These are phyloP conservation scores for Xanthorhoe designata DNA, from an alignment of 2,888 invertebrate genomes.

Conservation along the genomic window DNA sequence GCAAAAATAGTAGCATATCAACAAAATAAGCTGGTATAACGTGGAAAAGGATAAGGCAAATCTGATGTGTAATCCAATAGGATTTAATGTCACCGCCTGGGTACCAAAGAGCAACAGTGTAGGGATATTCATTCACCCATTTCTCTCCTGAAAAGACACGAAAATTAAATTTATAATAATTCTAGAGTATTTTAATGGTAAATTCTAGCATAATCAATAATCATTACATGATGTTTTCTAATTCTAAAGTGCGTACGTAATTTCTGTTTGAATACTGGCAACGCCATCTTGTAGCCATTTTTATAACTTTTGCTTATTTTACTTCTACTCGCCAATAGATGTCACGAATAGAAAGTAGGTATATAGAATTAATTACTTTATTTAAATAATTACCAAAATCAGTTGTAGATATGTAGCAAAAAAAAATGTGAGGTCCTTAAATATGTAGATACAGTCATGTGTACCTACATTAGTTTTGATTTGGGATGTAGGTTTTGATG, in stretches of 20 bases:
- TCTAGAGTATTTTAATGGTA: too few relatives aligned
- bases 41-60: slow-evolving; percentile 89
- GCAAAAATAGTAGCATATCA: slow-evolving; percentile 88
- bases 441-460: too few relatives aligned
- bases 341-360: not conserved
- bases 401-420: too few relatives aligned
- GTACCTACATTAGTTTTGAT: too few relatives aligned
- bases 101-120: slow-evolving; percentile 91
- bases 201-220: too few relatives aligned
- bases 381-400: too few relatives aligned
- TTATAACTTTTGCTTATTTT: not conserved
- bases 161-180: not conserved
- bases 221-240: too few relatives aligned
- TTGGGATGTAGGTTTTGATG: too few relatives aligned
- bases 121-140: slow-evolving; percentile 88
- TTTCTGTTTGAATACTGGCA: not conserved
- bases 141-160: slow-evolving; percentile 70
- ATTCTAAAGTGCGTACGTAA: too few relatives aligned
- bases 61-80: slow-evolving; percentile 87
- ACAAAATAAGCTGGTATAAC: slow-evolving; percentile 91
- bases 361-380: not conserved
- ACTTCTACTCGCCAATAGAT: not conserved
- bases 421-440: too few relatives aligned
- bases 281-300: not conserved
- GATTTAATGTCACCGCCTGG: slow-evolving; percentile 91